Percentiles rank a stretch among this genome's conserved stretches.
Conservation (phyloP, 2,113 vertebrate genomes). For the Leptosomus discolor region DNA sequence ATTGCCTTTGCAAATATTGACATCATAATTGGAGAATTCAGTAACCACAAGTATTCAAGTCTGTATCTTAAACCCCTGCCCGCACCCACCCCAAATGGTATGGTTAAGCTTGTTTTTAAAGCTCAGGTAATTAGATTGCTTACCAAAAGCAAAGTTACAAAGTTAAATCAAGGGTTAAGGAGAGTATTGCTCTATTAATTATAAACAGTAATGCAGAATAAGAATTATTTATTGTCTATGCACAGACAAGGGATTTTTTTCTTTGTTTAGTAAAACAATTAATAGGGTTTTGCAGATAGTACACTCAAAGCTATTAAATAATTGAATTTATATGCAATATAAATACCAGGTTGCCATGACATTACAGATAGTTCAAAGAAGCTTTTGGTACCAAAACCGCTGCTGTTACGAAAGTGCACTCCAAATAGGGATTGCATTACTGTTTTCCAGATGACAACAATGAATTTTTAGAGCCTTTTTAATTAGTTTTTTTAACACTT, state of each 20-base stretch:
- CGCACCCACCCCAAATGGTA: background rate
- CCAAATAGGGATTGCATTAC: background rate
- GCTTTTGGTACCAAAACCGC: background rate
- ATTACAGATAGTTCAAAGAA: background rate
- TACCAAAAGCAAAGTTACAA: background rate
- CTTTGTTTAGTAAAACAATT: background rate
- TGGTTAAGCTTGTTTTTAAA: background rate
- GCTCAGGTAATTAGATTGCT: background rate
- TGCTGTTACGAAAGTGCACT: background rate
- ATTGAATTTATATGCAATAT: background rate
- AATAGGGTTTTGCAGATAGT: background rate
- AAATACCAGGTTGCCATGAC: conserved; percentile 22
- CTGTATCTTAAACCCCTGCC: background rate
- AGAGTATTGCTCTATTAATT: background rate
- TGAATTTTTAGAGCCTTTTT: conserved; percentile 13
- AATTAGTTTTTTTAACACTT: background rate
- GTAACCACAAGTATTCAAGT: background rate
- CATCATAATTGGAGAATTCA: background rate
- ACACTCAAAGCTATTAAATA: conserved; percentile 3
- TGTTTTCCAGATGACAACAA: background rate
- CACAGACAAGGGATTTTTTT: background rate
- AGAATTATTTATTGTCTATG: background rate
- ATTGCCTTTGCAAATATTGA: background rate
- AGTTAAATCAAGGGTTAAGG: background rate
- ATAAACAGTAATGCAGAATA: background rate